Conservation (phyloP, 2,797 vertebrate species). For the Perodicticus potto region DNA sequence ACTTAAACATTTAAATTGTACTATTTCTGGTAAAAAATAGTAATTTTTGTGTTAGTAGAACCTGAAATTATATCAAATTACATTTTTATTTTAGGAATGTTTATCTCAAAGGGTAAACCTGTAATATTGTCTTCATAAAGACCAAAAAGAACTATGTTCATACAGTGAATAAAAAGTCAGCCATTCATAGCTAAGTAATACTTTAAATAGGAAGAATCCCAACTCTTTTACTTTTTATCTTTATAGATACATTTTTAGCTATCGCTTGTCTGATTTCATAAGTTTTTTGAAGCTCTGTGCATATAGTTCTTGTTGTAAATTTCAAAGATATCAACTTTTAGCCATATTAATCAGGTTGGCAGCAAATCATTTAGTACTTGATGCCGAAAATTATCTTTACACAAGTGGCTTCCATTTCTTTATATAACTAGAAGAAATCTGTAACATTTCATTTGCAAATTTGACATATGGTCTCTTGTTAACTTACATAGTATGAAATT, state of each 20-base stretch:
- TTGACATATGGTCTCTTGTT: constrained; percentile 50
- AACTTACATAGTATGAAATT: constrained; percentile 51
- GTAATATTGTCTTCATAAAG: constrained; percentile 21
- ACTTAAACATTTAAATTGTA: constrained; percentile 61
- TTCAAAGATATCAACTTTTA: constrained; percentile 76
- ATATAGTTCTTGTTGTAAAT: constrained; percentile 71
- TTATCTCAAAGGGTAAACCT: constrained; percentile 39
- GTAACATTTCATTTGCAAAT: constrained; percentile 60
- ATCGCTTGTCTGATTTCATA: constrained; percentile 11
- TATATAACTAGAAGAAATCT: constrained; percentile 62
- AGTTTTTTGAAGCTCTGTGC: constrained; percentile 58
- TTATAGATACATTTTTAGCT: constrained; percentile 38
- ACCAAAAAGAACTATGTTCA: not conserved
- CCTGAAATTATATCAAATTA: constrained; percentile 36
- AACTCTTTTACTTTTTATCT: constrained; percentile 64
- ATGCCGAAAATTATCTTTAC: constrained; percentile 74
- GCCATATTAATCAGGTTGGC: constrained; percentile 70
- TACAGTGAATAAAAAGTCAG: constrained; percentile 51
- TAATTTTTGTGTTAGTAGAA: constrained; percentile 45
- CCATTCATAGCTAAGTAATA: constrained; percentile 51
- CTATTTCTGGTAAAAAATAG: constrained; percentile 23
- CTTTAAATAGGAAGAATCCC: constrained; percentile 54
- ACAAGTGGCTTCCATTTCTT: constrained; percentile 71
- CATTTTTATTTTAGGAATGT: constrained; percentile 43
- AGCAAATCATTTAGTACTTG: constrained; percentile 76